phyloP scores from a whole-genome alignment of 1,140 invertebrate genomes.

The Caenorhabditis inopinata region DNA sequence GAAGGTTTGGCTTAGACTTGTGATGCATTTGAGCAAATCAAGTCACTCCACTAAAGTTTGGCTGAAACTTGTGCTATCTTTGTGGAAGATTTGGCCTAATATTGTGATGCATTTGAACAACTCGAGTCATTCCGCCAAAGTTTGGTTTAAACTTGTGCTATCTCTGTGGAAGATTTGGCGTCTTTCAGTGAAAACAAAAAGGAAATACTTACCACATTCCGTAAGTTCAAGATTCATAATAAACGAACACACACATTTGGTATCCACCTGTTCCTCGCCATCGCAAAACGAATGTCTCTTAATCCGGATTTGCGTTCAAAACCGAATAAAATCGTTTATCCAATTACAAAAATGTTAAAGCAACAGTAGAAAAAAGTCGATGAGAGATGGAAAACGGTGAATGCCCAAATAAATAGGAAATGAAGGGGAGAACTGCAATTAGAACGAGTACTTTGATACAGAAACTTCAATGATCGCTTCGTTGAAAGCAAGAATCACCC shows the following conservation, averaged over 20 bases:
- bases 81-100: no score
- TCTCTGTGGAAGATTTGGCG: no score
- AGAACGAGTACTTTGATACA: conserved; percentile 45
- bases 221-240: conserved; percentile 5
- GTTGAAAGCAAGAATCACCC: conserved; percentile 49
- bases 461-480: conserved; percentile 45
- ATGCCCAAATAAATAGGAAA: background rate
- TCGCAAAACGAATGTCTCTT: background rate
- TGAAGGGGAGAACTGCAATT: background rate
- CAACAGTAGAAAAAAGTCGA: background rate
- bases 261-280: background rate
- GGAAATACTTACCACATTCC: background rate
- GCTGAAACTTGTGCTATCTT: no score
- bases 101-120: no score
- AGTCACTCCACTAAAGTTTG: no score
- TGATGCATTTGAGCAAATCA: no score
- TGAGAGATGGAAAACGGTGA: background rate
- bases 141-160: no score
- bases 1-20: no score
- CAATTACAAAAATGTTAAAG: background rate
- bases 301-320: background rate
- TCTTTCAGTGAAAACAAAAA: background rate
- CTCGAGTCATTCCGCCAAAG: no score
- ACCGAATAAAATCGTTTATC: conserved; percentile 15
- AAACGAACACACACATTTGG: background rate